Evolutionary conservation across 2,797 vertebrate species (phyloP).

Genomic region (Neoniphon sammara): DNA sequence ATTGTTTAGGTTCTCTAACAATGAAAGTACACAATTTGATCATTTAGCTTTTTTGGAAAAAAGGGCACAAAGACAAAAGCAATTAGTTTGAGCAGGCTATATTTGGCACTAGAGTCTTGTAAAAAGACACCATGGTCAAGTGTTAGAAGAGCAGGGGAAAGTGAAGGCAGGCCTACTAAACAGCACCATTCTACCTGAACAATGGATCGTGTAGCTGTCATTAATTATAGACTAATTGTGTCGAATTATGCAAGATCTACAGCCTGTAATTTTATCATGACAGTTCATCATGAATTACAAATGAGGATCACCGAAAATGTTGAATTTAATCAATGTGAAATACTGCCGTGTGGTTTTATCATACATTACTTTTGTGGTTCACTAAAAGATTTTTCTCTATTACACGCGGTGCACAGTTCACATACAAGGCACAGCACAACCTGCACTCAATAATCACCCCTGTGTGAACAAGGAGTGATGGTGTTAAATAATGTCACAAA

Average conservation of each 20-base stretch:
- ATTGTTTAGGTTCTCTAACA: constrained; percentile 41
- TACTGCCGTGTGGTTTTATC: constrained; percentile 16
- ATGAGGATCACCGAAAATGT: constrained; percentile 23
- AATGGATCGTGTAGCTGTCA: constrained; percentile 31
- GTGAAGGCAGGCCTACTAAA: constrained; percentile 22
- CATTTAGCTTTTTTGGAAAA: constrained; percentile 49
- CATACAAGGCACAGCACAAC: not conserved
- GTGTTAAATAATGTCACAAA: constrained; percentile 5
- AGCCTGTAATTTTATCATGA: constrained; percentile 41
- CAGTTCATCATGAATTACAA: constrained; percentile 45
- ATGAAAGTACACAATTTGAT: constrained; percentile 46
- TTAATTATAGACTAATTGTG: constrained; percentile 38
- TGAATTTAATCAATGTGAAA: constrained; percentile 33
- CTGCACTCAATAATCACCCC: constrained; percentile 9
- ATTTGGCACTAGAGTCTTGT: constrained; percentile 25
- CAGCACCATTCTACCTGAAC: constrained; percentile 12
- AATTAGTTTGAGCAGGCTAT: constrained; percentile 23
- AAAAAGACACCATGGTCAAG: constrained; percentile 40
- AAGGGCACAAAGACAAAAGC: constrained; percentile 27
- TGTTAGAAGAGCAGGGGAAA: not conserved
- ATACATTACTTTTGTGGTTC: constrained; percentile 9
- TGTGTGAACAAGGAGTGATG: not conserved
- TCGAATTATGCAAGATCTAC: constrained; percentile 36
- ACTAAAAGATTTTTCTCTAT: constrained; percentile 29
- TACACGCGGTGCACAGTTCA: not conserved